Evolutionary conservation across 2,888 invertebrate species (phyloP), one percentile per base, ranked within the genome.

Genomic region (Phaonia tiefii): DNA sequence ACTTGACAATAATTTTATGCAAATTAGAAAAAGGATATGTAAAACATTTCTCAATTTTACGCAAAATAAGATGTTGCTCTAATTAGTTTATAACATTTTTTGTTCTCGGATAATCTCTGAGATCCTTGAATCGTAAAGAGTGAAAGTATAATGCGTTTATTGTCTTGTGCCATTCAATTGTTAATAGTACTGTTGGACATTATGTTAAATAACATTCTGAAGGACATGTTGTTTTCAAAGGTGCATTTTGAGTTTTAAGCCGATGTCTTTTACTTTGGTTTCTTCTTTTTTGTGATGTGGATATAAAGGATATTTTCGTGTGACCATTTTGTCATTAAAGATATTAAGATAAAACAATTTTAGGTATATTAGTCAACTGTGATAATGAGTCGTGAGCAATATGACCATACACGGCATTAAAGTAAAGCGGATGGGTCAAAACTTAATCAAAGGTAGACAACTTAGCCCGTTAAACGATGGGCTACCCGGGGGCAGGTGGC

Each of bases 221-320:
- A n/a, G n/a, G n/a, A n/a, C n/a, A n/a, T n/a, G n/a, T 17, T 20
- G 20, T 49, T 49, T 49, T 13, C 20, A 20, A 58, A 75, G 75
- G 39, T n/a, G 49, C 72, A 75, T 75, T 71, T 72, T 72, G 71
- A 72, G 44, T 60, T 69, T 67, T 69, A 79, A 80, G 80, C 75
- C 69, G 80, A 75, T 75, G 75, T 75, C n/a, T n/a, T n/a, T n/a
- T n/a, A n/a, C n/a, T n/a, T n/a, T n/a, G 17, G 15, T 10, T 69
- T 26, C 20, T 25, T 56, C 26, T 31, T 54, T 20, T 49, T 10
- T 15, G 4, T 44, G 63, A 13, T 42, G n/a, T n/a, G 37, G 49
- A 74, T 65, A 79, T 63, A 60, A 22, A 13, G 15, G n/a, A n/a
- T n/a, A 26, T 46, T 74, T 42, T 44, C n/a, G 44, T 13, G n/a